Evolutionary conservation across 92 coral and sea anemone genomes (phyloP).

Genomic region (Palythoa grandiflora): DNA sequence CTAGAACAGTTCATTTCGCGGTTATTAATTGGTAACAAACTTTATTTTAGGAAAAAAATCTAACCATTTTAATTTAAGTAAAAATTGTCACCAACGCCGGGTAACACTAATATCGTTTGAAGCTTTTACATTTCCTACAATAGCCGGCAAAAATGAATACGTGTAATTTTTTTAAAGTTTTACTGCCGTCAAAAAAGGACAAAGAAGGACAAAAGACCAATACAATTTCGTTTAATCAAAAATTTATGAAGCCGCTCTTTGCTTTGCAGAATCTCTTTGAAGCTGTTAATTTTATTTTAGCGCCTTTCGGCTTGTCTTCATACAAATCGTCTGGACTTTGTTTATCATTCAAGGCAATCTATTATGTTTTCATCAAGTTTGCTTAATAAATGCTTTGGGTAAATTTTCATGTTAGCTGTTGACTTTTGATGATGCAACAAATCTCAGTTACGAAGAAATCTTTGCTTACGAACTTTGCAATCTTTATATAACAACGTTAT

Average conservation of each 20-base stretch:
- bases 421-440: neutral
- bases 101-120: neutral
- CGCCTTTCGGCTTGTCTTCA: neutral
- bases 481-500: neutral
- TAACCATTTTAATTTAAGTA: too few relatives aligned
- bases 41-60: too few relatives aligned
- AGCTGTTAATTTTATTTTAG: neutral
- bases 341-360: neutral
- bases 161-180: neutral
- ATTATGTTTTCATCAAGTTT: conserved; percentile 40
- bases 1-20: too few relatives aligned
- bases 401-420: conserved; percentile 14
- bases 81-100: neutral
- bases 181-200: neutral
- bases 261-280: neutral
- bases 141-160: neutral
- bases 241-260: neutral
- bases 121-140: neutral
- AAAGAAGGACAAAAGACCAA: neutral
- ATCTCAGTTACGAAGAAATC: neutral
- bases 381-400: conserved; percentile 24
- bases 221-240: neutral
- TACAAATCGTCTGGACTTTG: conserved; percentile 20
- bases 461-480: neutral
- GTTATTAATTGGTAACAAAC: too few relatives aligned